Evolutionary conservation across 2,888 invertebrate species (phyloP), one percentile per base, ranked within the genome.

Genomic region (Mylabris sibirica): DNA sequence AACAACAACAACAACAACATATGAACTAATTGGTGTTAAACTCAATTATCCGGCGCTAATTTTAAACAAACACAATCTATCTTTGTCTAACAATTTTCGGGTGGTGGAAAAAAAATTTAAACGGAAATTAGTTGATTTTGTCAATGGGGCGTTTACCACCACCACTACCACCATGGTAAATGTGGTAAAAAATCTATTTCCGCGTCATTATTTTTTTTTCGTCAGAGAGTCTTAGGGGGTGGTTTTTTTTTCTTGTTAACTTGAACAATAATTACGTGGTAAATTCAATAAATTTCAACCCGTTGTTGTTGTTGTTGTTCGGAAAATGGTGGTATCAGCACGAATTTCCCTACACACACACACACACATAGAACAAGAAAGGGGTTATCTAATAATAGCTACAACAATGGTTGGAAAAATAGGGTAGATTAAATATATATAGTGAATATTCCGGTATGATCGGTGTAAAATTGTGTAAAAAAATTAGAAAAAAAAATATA

Each of bases 1-100:
- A n/a, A n/a, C n/a, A n/a, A n/a, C n/a, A n/a, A n/a, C n/a, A n/a
- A n/a, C n/a, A n/a, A n/a, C n/a, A 41, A 41, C 12, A 41, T 14
- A 41, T 20, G 12, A 20, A 53, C 49, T 53, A 53, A 53, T 53
- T 53, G 49, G 49, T 53, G 49, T 53, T 53, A 53, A 53, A 53
- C 49, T 53, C 49, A 53, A 53, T 53, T 53, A 53, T 53, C 49
- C 49, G 49, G 49, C 20, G 9, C 49, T 53, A 53, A 53, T 53
- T 53, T 20, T n/a, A 5, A 44, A 17, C 17, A 44, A 44, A 44
- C 38, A 38, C 49, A 22, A 53, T 53, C 49, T 5, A 22, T 53
- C 49, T 53, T 22, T 53, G 49, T 22, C 49, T 22, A 22, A 53
- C 49, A 22, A 22, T 49, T 49, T 53, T 22, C 0, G 2, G 4